phyloP scores from a whole-genome alignment of 2,888 invertebrate genomes.

The Smittia aterrima region DNA sequence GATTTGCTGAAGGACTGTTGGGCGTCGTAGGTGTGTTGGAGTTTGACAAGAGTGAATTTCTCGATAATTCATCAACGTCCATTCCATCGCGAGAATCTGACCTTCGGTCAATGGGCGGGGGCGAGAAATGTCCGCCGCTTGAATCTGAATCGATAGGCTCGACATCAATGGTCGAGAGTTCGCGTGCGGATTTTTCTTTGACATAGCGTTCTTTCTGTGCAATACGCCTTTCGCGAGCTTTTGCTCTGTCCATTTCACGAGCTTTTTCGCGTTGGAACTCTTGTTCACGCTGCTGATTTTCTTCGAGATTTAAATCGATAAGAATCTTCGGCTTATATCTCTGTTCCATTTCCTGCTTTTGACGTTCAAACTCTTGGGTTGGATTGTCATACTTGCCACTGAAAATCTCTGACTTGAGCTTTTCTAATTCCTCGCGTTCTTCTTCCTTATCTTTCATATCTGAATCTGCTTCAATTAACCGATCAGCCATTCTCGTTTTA shows the following conservation, averaged over 20 bases:
- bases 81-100: slow-evolving; percentile 50
- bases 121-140: slow-evolving; percentile 48
- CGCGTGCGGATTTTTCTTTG: slow-evolving; percentile 59
- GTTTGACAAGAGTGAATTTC: slow-evolving; percentile 51
- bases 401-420: slow-evolving; percentile 74
- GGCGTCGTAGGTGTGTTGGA: slow-evolving; percentile 43
- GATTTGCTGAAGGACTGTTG: slow-evolving; percentile 43
- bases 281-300: slow-evolving; percentile 61
- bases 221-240: slow-evolving; percentile 54
- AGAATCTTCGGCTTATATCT: slow-evolving; percentile 80
- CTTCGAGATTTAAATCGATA: slow-evolving; percentile 66
- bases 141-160: slow-evolving; percentile 75
- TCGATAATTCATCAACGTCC: slow-evolving; percentile 52
- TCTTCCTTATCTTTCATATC: slow-evolving; percentile 87
- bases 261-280: slow-evolving; percentile 58
- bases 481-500: slow-evolving; percentile 71
- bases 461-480: slow-evolving; percentile 89
- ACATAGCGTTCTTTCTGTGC: slow-evolving; percentile 55
- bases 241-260: slow-evolving; percentile 52
- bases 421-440: slow-evolving; percentile 85
- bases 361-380: slow-evolving; percentile 65
- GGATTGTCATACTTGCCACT: slow-evolving; percentile 65
- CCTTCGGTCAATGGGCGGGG: slow-evolving; percentile 42
- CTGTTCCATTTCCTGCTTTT: slow-evolving; percentile 74
- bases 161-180: slow-evolving; percentile 65